Percentiles rank a stretch among this genome's conserved stretches.
Conservation (phyloP, 2,888 invertebrate genomes). For the Fragum whitleyi region DNA sequence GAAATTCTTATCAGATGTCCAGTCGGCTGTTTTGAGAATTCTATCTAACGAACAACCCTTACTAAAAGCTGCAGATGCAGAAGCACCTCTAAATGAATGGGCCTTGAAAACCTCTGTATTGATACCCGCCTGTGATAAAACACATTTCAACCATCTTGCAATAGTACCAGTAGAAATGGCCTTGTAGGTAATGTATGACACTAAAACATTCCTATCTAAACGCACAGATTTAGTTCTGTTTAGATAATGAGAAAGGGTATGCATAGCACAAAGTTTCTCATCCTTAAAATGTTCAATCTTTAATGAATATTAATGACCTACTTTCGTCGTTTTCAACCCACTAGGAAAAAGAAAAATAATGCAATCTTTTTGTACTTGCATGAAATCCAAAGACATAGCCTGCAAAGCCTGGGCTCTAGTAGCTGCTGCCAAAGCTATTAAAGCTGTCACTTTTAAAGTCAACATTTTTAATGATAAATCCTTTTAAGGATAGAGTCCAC, state of each 20-base stretch:
- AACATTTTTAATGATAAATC: conserved; percentile 39
- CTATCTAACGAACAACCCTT: too few relatives aligned
- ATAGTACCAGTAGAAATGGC: conserved; percentile 50
- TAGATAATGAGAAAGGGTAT: conserved; percentile 43
- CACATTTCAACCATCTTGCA: conserved; percentile 50
- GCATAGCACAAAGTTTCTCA: conserved; percentile 55
- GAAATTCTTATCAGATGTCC: too few relatives aligned
- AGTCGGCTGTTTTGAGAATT: too few relatives aligned
- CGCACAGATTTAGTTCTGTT: conserved; percentile 15
- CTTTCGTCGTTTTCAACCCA: conserved; percentile 10
- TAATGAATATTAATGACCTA: conserved; percentile 24
- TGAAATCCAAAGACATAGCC: conserved; percentile 33
- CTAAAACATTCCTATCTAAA: conserved; percentile 20
- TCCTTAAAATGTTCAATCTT: conserved; percentile 43
- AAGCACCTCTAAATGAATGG: conserved; percentile 43
- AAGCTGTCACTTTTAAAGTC: conserved; percentile 43
- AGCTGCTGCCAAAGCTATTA: conserved; percentile 36
- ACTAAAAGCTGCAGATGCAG: too few relatives aligned
- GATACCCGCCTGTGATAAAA: conserved; percentile 37
- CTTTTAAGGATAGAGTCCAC: conserved; percentile 25
- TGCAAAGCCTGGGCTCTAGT: conserved; percentile 42
- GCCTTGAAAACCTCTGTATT: conserved; percentile 43
- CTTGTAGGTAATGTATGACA: conserved; percentile 53
- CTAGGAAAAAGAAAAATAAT: conserved; percentile 2
- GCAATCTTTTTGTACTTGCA: conserved; percentile 17